Conservation (phyloP, 2,888 invertebrate genomes). For the Chrysomela aeneicollis region DNA sequence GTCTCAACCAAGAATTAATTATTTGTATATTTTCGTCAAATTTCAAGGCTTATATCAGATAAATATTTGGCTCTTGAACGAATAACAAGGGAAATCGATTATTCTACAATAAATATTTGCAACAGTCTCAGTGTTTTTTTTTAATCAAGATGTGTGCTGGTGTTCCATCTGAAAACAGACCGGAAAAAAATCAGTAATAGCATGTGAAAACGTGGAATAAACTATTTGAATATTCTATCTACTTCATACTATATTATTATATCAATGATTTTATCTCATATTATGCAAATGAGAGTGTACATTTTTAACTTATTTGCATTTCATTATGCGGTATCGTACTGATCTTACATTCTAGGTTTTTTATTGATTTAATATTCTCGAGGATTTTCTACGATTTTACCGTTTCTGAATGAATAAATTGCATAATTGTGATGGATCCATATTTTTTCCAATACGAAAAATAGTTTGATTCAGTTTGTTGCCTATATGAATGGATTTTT, state of each 20-base stretch:
- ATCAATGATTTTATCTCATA: background rate
- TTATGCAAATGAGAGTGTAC: conserved; percentile 10
- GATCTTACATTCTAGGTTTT: too few relatives aligned
- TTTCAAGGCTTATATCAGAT: background rate
- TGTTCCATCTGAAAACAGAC: too few relatives aligned
- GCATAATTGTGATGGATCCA: too few relatives aligned
- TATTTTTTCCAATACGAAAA: too few relatives aligned
- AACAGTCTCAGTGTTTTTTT: background rate
- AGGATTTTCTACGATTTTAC: too few relatives aligned
- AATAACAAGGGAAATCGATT: background rate
- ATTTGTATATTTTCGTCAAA: background rate
- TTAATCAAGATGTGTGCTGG: too few relatives aligned
- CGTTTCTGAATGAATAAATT: too few relatives aligned
- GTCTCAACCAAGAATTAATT: background rate
- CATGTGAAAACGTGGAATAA: background rate
- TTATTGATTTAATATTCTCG: too few relatives aligned
- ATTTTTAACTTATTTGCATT: background rate
- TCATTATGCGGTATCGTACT: background rate
- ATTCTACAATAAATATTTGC: background rate
- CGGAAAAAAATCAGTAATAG: background rate
- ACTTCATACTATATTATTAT: too few relatives aligned
- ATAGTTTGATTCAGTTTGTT: too few relatives aligned
- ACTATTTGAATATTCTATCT: too few relatives aligned
- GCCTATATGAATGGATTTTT: too few relatives aligned
- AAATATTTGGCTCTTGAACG: background rate